These are phyloP conservation scores for Zygogramma bicolorata DNA, from an alignment of 2,888 invertebrate genomes.

Conservation along the genomic window DNA sequence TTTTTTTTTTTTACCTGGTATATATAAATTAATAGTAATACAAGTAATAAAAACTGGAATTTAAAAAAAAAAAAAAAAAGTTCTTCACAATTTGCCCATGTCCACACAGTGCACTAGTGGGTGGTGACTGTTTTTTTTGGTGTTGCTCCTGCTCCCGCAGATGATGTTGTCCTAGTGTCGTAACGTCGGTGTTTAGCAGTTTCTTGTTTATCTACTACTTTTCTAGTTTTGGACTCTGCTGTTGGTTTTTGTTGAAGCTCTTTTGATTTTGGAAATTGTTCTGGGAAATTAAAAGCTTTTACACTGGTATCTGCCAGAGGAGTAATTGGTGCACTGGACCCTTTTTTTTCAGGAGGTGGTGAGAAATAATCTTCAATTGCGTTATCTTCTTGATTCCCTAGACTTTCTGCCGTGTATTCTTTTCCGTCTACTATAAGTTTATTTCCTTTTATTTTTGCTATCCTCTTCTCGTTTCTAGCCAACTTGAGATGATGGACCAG, in stretches of 20 bases:
- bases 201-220: not conserved
- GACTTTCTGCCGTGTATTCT: constrained; percentile 1
- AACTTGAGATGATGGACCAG: not conserved
- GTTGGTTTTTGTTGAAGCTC: not conserved
- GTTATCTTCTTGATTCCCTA: not conserved
- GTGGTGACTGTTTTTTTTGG: not conserved
- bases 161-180: not conserved
- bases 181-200: not conserved
- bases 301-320: not conserved
- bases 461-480: constrained; percentile 2
- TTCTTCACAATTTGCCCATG: not conserved
- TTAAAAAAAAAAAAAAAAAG: not conserved
- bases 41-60: not conserved
- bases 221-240: not conserved
- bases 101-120: too few relatives aligned
- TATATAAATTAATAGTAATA: not conserved
- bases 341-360: not conserved
- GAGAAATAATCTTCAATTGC: not conserved
- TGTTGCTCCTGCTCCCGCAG: not conserved
- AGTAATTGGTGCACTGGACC: not conserved
- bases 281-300: not conserved
- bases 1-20: too few relatives aligned
- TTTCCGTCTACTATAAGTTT: constrained; percentile 1
- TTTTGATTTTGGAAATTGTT: not conserved
- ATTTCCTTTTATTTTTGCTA: not conserved